Evolutionary conservation across 2,888 invertebrate genomes (phyloP).

Genomic region (Hypsopygia costalis): DNA sequence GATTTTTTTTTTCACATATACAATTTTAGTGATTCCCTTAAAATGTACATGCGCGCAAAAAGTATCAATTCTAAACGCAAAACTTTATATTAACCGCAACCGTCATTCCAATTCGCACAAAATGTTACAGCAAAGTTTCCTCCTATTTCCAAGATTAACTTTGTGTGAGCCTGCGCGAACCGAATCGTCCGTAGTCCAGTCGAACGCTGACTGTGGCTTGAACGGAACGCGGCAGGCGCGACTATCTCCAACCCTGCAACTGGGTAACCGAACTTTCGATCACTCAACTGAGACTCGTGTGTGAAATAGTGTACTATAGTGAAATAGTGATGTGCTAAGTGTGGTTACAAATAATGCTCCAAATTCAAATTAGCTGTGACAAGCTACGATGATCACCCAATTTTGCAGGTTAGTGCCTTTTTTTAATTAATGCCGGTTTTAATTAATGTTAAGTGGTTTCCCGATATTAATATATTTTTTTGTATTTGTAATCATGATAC

Average conservation of each 20-base stretch:
- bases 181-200: slow-evolving; percentile 1
- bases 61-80: neutral
- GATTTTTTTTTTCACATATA: no score
- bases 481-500: no score
- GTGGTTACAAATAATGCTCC: neutral
- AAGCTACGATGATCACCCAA: slow-evolving; percentile 50
- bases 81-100: slow-evolving; percentile 8
- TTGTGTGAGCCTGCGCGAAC: slow-evolving; percentile 14
- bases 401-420: slow-evolving; percentile 63
- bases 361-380: neutral
- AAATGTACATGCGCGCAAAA: no score
- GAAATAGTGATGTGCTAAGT: slow-evolving; percentile 4
- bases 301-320: slow-evolving; percentile 1
- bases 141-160: slow-evolving; percentile 45
- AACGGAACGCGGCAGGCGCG: slow-evolving; percentile 3
- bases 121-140: slow-evolving; percentile 27
- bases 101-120: slow-evolving; percentile 9
- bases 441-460: no score
- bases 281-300: neutral
- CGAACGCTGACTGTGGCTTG: neutral
- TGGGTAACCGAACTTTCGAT: neutral
- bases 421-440: neutral
- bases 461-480: no score
- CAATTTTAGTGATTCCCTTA: no score
- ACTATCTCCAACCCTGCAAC: neutral